Percentiles rank a stretch among this genome's conserved stretches.
These are phyloP conservation scores for Drosophila hydei DNA, from an alignment of 1,140 invertebrate species.

Conservation along the genomic window DNA sequence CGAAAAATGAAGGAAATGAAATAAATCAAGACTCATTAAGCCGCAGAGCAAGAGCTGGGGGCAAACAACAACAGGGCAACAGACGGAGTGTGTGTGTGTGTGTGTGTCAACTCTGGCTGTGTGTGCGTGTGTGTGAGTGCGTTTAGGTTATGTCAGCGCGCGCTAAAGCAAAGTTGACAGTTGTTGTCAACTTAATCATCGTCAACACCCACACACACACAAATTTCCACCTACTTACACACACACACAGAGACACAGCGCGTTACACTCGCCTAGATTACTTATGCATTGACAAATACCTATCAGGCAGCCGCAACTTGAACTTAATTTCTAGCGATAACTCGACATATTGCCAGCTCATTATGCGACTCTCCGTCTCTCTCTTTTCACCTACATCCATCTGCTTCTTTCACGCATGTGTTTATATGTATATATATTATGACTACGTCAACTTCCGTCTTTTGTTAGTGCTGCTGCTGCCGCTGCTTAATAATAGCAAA, in stretches of 20 bases:
- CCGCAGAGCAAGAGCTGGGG: slow-evolving; percentile 47
- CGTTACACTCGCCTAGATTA: slow-evolving; percentile 15
- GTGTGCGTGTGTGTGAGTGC: slow-evolving; percentile 31
- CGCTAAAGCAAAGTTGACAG: slow-evolving; percentile 73
- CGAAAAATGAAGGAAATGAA: slow-evolving; percentile 72
- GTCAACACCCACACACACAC: slow-evolving; percentile 44
- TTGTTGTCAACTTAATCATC: slow-evolving; percentile 82
- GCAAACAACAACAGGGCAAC: slow-evolving; percentile 41
- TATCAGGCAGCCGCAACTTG: slow-evolving; percentile 55
- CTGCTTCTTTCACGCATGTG: slow-evolving; percentile 4
- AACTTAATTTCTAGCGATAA: slow-evolving; percentile 71
- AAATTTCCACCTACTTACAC: slow-evolving; percentile 1
- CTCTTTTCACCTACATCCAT: neutral
- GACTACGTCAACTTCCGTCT: slow-evolving; percentile 53
- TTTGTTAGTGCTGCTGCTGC: slow-evolving; percentile 25
- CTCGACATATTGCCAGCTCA: slow-evolving; percentile 75
- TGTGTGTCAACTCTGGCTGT: slow-evolving; percentile 2
- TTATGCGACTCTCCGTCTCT: slow-evolving; percentile 34
- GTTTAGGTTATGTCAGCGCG: slow-evolving; percentile 52
- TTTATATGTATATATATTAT: slow-evolving; percentile 38
- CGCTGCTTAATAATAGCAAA: slow-evolving; percentile 74
- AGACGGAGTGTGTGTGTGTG: slow-evolving; percentile 22
- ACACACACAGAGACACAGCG: slow-evolving; percentile 7
- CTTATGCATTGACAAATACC: slow-evolving; percentile 54
- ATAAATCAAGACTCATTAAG: slow-evolving; percentile 80